Percentiles rank a stretch among this genome's conserved stretches.
These are phyloP conservation scores for Diachasma alloeum DNA, from an alignment of 1,140 invertebrate genomes.

Conservation along the genomic window DNA sequence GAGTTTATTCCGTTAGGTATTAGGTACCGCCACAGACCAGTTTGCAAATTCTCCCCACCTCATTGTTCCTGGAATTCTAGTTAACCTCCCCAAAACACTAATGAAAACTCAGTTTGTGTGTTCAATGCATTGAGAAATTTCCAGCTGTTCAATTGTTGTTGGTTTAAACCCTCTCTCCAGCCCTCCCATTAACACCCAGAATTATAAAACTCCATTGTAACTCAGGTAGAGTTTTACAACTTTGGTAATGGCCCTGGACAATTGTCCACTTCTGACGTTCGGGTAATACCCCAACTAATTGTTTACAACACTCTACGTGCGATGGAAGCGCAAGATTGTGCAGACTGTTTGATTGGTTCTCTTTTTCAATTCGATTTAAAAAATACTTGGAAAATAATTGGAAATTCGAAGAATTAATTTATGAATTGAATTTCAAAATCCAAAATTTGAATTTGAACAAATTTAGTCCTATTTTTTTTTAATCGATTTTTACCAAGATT, in stretches of 20 bases:
- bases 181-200: background rate
- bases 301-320: background rate
- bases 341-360: too few species aligned
- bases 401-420: too few species aligned
- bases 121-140: background rate
- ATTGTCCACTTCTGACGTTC: background rate
- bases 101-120: background rate
- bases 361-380: too few species aligned
- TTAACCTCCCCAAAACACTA: background rate
- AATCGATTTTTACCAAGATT: too few species aligned
- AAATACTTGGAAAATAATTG: too few species aligned
- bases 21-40: background rate
- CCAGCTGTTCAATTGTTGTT: background rate
- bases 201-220: background rate
- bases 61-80: background rate
- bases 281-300: background rate
- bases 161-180: background rate
- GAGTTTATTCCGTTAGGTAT: background rate
- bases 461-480: too few species aligned
- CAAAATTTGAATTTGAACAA: too few species aligned
- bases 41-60: background rate
- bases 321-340: too few species aligned
- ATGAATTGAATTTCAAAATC: too few species aligned
- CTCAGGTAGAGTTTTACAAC: constrained; percentile 1
- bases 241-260: background rate